Percentiles rank a stretch among this genome's conserved stretches.
phyloP scores from a whole-genome alignment of 2,888 invertebrate genomes.

The Trissolcus brochymenae region DNA sequence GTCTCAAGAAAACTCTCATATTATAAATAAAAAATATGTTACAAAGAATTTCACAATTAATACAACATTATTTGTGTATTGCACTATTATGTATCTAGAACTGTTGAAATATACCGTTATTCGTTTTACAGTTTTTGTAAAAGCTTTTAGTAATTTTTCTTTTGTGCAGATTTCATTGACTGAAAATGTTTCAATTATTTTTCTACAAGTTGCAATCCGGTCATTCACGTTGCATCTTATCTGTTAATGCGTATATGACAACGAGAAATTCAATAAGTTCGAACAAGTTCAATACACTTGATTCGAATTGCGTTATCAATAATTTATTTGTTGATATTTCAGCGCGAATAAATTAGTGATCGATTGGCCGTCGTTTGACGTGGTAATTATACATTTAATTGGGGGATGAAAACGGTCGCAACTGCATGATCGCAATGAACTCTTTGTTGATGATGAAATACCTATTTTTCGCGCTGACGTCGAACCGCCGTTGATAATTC shows the following conservation, averaged over 20 bases:
- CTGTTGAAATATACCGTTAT: no score
- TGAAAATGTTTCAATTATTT: constrained; percentile 1
- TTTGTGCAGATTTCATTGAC: no score
- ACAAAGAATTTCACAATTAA: no score
- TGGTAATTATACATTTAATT: constrained; percentile 18
- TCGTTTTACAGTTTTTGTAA: no score
- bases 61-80: no score
- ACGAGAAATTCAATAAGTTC: constrained; percentile 38
- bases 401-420: constrained; percentile 12
- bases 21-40: no score
- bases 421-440: constrained; percentile 10
- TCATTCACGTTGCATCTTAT: constrained; percentile 22
- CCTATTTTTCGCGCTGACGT: no score
- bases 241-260: constrained; percentile 11
- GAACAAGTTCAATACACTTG: constrained; percentile 47
- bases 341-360: constrained; percentile 34
- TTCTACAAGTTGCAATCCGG: not conserved
- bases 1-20: no score
- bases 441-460: not conserved
- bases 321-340: constrained; percentile 50
- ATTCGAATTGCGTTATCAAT: constrained; percentile 42
- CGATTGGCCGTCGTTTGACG: constrained; percentile 22
- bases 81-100: no score
- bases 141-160: no score
- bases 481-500: no score